These are phyloP conservation scores for Ophion ventricosus DNA, from an alignment of 2,888 invertebrate species.

Conservation along the genomic window DNA sequence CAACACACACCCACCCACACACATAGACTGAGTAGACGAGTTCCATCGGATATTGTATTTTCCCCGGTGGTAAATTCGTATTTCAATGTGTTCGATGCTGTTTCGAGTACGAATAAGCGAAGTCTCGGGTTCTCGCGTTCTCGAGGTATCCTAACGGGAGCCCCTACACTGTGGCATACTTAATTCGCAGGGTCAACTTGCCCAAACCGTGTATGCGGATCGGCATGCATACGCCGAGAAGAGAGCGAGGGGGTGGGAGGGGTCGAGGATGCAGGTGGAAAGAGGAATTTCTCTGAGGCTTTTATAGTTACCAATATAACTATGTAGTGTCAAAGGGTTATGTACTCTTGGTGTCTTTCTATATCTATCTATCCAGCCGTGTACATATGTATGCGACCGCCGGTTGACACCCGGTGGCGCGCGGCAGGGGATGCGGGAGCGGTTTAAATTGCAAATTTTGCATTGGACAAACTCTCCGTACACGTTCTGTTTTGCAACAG, in stretches of 20 bases:
- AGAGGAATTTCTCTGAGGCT: constrained; percentile 40
- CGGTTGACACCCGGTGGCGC: constrained; percentile 49
- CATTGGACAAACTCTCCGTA: constrained; percentile 73
- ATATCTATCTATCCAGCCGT: constrained; percentile 38
- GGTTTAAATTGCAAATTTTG: constrained; percentile 81
- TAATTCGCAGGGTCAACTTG: constrained; percentile 64
- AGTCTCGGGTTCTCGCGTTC: constrained; percentile 8
- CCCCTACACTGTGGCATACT: constrained; percentile 46
- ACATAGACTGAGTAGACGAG: not conserved
- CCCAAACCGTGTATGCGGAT: constrained; percentile 34
- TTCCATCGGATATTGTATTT: constrained; percentile 11
- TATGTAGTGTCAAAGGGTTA: constrained; percentile 24
- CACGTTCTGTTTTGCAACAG: constrained; percentile 58
- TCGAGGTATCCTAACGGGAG: not conserved
- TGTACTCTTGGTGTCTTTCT: constrained; percentile 50
- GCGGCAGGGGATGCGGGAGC: constrained; percentile 60
- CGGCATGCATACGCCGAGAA: constrained; percentile 33
- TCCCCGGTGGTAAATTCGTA: constrained; percentile 15
- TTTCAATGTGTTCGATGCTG: constrained; percentile 26
- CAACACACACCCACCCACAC: not conserved
- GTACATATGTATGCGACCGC: constrained; percentile 65
- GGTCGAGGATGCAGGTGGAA: not conserved
- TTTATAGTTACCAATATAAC: constrained; percentile 56
- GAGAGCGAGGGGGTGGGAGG: constrained; percentile 11
- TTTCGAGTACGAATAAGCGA: constrained; percentile 2